phyloP scores from a whole-genome alignment of 1,140 invertebrate species.

The Sycobia sp. region DNA sequence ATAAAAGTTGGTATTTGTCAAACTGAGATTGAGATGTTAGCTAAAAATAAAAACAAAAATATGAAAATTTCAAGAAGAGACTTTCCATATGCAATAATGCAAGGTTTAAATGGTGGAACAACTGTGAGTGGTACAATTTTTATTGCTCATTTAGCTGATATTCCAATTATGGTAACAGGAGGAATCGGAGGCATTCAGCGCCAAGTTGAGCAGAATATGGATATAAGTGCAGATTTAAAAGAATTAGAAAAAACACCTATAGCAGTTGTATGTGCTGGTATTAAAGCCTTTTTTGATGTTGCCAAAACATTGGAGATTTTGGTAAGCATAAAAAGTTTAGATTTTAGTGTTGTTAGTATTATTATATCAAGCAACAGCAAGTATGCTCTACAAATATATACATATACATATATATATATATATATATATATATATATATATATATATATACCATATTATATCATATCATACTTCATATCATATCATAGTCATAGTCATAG shows the following conservation, averaged over 20 bases:
- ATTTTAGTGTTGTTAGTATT: too few species aligned
- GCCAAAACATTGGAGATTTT: conserved; percentile 91
- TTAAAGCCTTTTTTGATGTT: conserved; percentile 98
- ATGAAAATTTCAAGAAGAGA: conserved; percentile 78
- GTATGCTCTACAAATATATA: too few species aligned
- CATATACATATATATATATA: too few species aligned
- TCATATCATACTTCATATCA: too few species aligned
- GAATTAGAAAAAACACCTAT: conserved; percentile 88
- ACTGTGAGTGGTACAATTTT: conserved; percentile 95
- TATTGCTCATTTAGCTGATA: conserved; percentile 77
- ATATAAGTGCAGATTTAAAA: conserved; percentile 93
- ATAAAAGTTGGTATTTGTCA: conserved; percentile 79
- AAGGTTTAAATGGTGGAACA: conserved; percentile 84
- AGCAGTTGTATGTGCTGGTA: conserved; percentile 90
- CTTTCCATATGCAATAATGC: conserved; percentile 76
- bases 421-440: too few species aligned
- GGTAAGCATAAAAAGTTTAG: conserved; percentile 65
- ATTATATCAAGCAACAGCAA: too few species aligned
- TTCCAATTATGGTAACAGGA: conserved; percentile 94
- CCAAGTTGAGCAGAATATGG: conserved; percentile 80
- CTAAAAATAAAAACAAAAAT: conserved; percentile 67
- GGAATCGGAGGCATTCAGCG: conserved; percentile 93
- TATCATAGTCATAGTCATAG: too few species aligned
- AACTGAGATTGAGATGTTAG: conserved; percentile 69
- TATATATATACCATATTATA: too few species aligned